These are phyloP conservation scores for Aptenodytes patagonicus DNA, from an alignment of 2,113 vertebrate genomes.

Conservation along the genomic window DNA sequence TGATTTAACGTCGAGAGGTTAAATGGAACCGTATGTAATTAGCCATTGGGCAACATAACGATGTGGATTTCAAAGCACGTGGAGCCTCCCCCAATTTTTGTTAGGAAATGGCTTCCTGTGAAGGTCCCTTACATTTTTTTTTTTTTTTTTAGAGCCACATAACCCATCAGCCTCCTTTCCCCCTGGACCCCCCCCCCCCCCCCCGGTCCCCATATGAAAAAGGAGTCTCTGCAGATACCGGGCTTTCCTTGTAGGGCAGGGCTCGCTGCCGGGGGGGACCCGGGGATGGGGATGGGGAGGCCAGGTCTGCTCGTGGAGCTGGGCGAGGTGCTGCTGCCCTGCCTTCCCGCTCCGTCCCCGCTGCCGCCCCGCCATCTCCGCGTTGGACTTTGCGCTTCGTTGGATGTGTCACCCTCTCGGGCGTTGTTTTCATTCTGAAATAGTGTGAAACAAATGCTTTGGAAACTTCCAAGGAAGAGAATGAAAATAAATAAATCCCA, in stretches of 20 bases:
- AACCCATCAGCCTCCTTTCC: rapidly evolving
- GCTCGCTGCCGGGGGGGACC: not conserved
- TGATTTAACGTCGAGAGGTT: not conserved
- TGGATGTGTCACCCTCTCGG: not conserved
- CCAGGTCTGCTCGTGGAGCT: not conserved
- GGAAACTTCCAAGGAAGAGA: not conserved
- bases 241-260: not conserved
- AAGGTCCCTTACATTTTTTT: not conserved
- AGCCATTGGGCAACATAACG: not conserved
- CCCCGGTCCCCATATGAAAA: no score
- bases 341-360: not conserved
- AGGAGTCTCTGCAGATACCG: no score
- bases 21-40: not conserved
- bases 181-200: no score
- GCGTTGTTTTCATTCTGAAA: not conserved
- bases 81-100: not conserved
- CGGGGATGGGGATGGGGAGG: not conserved
- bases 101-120: not conserved
- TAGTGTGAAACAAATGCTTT: not conserved
- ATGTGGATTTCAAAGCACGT: not conserved
- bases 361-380: rapidly evolving
- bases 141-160: not conserved
- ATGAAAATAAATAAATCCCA: not conserved
- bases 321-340: not conserved
- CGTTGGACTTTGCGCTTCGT: no score